Evolutionary conservation across 2,797 vertebrate genomes (phyloP), one percentile per base, ranked within the genome.

Genomic region (Anisognathus igniventris): DNA sequence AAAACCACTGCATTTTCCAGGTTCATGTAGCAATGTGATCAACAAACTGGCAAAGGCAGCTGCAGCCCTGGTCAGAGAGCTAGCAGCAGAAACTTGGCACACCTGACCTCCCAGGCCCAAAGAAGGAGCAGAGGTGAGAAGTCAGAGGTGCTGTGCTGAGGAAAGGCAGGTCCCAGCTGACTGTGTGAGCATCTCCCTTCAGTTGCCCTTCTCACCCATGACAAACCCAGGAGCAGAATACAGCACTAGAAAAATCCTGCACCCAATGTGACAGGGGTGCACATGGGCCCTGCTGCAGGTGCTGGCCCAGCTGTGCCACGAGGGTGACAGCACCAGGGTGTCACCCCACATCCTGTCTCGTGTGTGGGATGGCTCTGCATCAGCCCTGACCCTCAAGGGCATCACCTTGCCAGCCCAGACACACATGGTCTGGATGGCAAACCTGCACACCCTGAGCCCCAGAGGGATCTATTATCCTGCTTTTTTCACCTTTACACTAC

Each of bases 391-490:
- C 24, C 66, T 30, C 45, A 16, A 17, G 8, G 12, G 7, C 16
- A 25, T 45, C 33, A 28, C 31, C 71, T 40, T 14, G 30, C 24
- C 51, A 62, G 44, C 57, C 75, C 28, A 57, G 35, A 8, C 28
- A 23, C 44, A 7, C 0, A 39, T n/a, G 1, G 2, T n/a, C 25
- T 11, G 15, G 17, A 25, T 8, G 9, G 44, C 10, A 40, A 47
- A 51, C 13, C 8, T 2, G 5, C 45, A 22, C 25, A 10, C 9
- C n/a, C 31, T 3, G 22, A 12, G 42, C 50, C 74, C 48, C 68
- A 18, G 35, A 58, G 25, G 4, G 9, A 60, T 15, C 11, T 3
- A 50, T 37, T 33, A 23, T 17, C 39, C 39, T 27, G 31, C 53
- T 48, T n/a, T 48, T 20, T 18, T 37, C 48, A 47, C 58, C 71